These are phyloP conservation scores for Pseudobourletiella spinata DNA, from an alignment of 1,140 invertebrate genomes.

Conservation along the genomic window DNA sequence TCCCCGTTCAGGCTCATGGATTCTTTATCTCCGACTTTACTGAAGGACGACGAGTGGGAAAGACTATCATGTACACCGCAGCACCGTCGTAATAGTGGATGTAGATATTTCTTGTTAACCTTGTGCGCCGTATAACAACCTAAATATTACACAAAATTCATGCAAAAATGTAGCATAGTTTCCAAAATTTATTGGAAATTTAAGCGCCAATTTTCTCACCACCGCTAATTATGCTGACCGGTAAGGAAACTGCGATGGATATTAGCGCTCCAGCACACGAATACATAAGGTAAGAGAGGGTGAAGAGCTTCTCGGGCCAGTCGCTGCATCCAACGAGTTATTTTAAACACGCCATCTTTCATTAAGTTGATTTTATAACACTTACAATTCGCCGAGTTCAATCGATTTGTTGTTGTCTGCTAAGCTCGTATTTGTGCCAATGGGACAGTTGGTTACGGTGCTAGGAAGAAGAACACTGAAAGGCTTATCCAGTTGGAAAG, in stretches of 20 bases:
- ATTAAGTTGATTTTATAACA: background rate
- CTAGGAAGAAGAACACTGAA: constrained; percentile 1
- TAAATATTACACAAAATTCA: background rate
- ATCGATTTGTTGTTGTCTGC: background rate
- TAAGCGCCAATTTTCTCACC: no score
- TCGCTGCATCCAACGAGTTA: background rate
- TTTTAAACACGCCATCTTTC: background rate
- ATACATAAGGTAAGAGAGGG: constrained; percentile 18
- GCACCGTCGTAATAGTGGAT: constrained; percentile 13
- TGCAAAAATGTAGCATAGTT: background rate
- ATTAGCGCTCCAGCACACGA: constrained; percentile 4
- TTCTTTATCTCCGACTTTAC: no score
- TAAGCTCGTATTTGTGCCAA: background rate
- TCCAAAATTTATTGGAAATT: no score
- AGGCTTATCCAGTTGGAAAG: background rate
- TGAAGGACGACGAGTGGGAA: no score
- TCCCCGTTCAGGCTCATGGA: no score
- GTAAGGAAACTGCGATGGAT: background rate
- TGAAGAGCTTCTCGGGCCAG: constrained; percentile 18
- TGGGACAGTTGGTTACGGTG: background rate
- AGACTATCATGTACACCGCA: no score
- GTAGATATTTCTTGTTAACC: constrained; percentile 13
- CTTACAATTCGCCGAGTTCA: background rate
- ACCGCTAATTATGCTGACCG: constrained; percentile 14
- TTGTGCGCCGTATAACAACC: constrained; percentile 5